Evolutionary conservation across 2,113 vertebrate species (phyloP).

Genomic region (Rostratula benghalensis): DNA sequence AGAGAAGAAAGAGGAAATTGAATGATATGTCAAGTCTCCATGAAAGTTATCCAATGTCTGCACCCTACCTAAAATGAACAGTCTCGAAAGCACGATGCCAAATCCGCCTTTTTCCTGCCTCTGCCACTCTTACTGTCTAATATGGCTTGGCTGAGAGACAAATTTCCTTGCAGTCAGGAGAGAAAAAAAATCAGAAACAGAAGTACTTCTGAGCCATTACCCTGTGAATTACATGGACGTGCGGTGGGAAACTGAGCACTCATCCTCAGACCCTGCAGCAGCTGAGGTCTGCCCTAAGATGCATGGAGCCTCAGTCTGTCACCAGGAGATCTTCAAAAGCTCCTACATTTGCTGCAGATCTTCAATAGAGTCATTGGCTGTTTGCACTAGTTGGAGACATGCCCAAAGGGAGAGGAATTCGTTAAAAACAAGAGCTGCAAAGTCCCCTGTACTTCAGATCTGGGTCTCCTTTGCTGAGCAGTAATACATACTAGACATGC

Average conservation of each 20-base stretch:
- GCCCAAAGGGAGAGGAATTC: not conserved
- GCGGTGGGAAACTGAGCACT: not conserved
- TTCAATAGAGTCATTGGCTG: not conserved
- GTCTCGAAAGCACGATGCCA: not conserved
- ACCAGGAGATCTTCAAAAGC: not conserved
- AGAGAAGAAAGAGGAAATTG: slow-evolving; percentile 17
- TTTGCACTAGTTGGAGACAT: not conserved
- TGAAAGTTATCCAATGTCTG: slow-evolving; percentile 1
- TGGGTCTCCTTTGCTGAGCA: not conserved
- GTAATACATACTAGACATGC: accelerated
- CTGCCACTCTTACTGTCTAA: slow-evolving; percentile 31
- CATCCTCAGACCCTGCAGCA: accelerated
- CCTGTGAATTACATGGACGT: not conserved
- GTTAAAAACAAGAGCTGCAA: not conserved
- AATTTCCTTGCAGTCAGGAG: slow-evolving; percentile 13
- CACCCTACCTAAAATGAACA: not conserved
- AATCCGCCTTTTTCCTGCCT: slow-evolving; percentile 22
- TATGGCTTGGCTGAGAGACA: slow-evolving; percentile 44
- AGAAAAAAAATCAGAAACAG: slow-evolving; percentile 10
- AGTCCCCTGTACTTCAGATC: not conserved
- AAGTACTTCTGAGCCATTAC: not conserved
- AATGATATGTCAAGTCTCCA: not conserved
- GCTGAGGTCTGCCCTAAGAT: not conserved
- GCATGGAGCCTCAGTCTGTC: not conserved
- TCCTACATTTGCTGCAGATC: not conserved